Evolutionary conservation across 2,888 invertebrate species (phyloP).

Genomic region (Geophilus truncorum): DNA sequence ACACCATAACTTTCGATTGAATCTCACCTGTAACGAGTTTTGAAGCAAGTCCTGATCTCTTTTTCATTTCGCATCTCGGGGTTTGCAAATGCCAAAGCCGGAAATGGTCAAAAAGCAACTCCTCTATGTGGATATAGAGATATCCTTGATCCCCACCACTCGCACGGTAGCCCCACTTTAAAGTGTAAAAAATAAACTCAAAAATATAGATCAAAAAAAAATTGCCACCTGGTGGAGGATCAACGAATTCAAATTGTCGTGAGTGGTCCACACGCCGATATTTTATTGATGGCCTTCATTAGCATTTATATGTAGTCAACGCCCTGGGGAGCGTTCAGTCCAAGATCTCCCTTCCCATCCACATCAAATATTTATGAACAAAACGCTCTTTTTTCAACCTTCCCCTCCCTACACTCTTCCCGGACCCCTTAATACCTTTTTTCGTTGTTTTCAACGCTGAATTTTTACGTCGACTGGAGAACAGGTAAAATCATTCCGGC

Average conservation of each 20-base stretch:
- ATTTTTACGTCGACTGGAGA: not conserved
- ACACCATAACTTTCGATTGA: not conserved
- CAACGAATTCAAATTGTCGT: constrained; percentile 1
- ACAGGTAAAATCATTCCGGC: not conserved
- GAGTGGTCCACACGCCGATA: constrained; percentile 10
- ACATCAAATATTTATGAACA: not conserved
- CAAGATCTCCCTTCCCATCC: not conserved
- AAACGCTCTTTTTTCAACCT: not conserved
- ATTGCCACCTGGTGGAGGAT: not conserved
- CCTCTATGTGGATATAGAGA: no score
- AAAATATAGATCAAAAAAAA: not conserved
- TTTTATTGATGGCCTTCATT: not conserved
- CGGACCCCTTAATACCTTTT: not conserved
- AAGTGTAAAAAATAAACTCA: no score
- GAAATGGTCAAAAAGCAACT: not conserved
- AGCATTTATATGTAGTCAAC: constrained; percentile 5
- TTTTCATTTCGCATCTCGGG: not conserved
- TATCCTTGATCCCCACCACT: no score
- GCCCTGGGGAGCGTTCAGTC: not conserved
- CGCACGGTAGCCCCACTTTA: not conserved
- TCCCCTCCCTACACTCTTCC: not conserved
- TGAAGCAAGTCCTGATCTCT: not conserved
- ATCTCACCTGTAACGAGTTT: constrained; percentile 3
- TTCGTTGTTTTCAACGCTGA: not conserved
- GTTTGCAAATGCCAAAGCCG: not conserved